A percentile compares a stretch with the other conserved stretches of the same genome.
These are phyloP conservation scores for Mellilla xanthometata DNA, from an alignment of 2,888 invertebrate species.

Conservation along the genomic window DNA sequence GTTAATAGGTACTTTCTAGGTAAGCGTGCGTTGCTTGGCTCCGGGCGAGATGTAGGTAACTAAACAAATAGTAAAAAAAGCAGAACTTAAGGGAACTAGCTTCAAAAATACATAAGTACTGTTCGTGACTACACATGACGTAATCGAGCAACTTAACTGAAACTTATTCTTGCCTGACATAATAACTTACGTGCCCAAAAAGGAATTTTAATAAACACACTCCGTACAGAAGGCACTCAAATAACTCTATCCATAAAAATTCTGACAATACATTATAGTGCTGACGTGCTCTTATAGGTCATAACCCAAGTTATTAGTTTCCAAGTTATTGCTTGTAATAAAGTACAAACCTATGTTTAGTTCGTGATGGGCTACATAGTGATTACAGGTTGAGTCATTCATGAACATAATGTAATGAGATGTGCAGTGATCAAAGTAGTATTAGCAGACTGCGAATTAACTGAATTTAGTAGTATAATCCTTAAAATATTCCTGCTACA, in stretches of 20 bases:
- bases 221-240: slow-evolving; percentile 8
- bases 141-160: neutral
- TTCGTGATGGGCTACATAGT: too few relatives aligned
- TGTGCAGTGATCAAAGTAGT: too few relatives aligned
- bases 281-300: slow-evolving; percentile 10
- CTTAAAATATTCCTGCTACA: too few relatives aligned
- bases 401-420: neutral
- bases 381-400: too few relatives aligned
- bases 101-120: too few relatives aligned
- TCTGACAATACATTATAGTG: slow-evolving; percentile 17
- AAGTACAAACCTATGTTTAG: neutral
- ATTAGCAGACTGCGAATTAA: too few relatives aligned
- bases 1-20: too few relatives aligned
- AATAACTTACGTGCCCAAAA: slow-evolving; percentile 8
- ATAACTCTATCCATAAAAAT: slow-evolving; percentile 16
- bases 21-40: too few relatives aligned
- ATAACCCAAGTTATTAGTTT: slow-evolving; percentile 17
- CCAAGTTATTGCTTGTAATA: slow-evolving; percentile 10
- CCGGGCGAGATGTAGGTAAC: too few relatives aligned
- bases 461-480: too few relatives aligned
- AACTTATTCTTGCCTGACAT: neutral
- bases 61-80: too few relatives aligned
- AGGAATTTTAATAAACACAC: slow-evolving; percentile 18
- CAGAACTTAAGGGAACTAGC: too few relatives aligned
- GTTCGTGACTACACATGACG: slow-evolving; percentile 1